Conservation (phyloP, 2,888 invertebrate species). For the Machimus atricapillus region DNA sequence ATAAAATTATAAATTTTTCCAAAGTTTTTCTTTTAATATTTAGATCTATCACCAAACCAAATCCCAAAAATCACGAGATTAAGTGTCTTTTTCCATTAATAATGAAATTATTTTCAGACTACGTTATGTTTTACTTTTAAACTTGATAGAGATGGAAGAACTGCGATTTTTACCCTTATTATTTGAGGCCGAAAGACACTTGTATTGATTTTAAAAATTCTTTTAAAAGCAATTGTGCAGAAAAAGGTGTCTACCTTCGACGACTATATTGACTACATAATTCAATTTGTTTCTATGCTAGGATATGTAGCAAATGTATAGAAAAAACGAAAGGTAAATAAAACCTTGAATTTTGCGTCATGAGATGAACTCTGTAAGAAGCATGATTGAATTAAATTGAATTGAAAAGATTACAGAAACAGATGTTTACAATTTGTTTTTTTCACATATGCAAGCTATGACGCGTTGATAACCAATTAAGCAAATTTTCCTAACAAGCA, state of each 20-base stretch:
- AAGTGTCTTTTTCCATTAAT: no score
- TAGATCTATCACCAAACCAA: background rate
- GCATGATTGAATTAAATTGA: background rate
- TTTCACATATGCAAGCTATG: background rate
- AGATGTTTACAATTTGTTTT: background rate
- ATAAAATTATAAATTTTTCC: conserved; percentile 18
- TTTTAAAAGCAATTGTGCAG: no score
- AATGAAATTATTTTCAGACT: no score
- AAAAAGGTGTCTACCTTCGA: background rate
- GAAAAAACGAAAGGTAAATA: background rate
- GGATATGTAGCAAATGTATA: background rate
- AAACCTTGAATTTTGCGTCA: background rate
- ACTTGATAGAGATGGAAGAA: background rate
- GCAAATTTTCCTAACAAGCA: background rate
- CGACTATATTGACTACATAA: background rate
- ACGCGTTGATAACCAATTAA: background rate
- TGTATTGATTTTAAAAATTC: background rate
- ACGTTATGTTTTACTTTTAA: no score
- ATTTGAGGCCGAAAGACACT: background rate
- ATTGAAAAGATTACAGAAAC: background rate
- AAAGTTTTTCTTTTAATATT: background rate
- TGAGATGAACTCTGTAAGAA: background rate
- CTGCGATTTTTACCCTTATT: no score
- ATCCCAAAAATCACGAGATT: no score
- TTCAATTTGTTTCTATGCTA: background rate